These are phyloP conservation scores for Spinibarbus caldwelli DNA, from an alignment of 2,797 vertebrate genomes.

Conservation along the genomic window DNA sequence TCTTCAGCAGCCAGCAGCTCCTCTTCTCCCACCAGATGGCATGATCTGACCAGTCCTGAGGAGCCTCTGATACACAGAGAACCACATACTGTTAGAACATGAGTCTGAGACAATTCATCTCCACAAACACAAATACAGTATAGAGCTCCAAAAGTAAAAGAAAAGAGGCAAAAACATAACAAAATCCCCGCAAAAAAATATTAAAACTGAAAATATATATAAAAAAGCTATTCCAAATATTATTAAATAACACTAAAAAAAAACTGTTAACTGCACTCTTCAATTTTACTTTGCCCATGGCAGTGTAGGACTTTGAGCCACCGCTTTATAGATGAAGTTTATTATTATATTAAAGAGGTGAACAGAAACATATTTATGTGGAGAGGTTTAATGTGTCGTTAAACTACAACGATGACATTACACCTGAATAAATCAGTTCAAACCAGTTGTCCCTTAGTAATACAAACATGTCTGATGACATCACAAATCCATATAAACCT, in stretches of 20 bases:
- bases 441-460: background rate
- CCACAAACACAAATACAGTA: background rate
- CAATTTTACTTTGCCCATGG: too few relatives aligned
- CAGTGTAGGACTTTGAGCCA: background rate
- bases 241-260: background rate
- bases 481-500: background rate
- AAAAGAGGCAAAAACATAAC: background rate
- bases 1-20: slow-evolving; percentile 93
- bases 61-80: slow-evolving; percentile 75
- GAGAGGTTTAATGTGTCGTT: background rate
- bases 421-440: background rate
- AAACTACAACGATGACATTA: background rate
- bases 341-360: background rate
- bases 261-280: background rate
- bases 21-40: slow-evolving; percentile 98
- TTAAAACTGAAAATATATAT: background rate
- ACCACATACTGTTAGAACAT: background rate
- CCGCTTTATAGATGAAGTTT: background rate
- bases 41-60: slow-evolving; percentile 96
- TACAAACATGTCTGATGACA: slow-evolving; percentile 6
- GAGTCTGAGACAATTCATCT: background rate
- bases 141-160: background rate
- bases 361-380: background rate
- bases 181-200: background rate
- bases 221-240: background rate